phyloP scores from a whole-genome alignment of 2,113 vertebrate species.

The Gadus chalcogrammus region DNA sequence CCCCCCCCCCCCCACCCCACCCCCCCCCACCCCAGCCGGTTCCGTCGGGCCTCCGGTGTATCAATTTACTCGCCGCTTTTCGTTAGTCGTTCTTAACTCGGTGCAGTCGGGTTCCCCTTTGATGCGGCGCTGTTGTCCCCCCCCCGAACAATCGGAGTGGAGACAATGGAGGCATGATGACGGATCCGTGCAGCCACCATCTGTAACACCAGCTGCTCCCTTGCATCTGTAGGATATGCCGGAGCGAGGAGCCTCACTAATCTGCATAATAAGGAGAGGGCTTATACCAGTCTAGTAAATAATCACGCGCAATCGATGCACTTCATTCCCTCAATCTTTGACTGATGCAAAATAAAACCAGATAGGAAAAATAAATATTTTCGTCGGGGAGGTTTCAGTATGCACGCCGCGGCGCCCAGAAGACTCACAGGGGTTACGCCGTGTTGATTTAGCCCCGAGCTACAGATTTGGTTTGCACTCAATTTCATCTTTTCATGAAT shows the following conservation, averaged over 20 bases:
- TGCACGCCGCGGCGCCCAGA: constrained; percentile 69
- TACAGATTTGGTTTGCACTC: constrained; percentile 69
- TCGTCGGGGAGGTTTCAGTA: constrained; percentile 75
- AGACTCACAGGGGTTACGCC: constrained; percentile 80
- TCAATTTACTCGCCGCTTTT: constrained; percentile 78
- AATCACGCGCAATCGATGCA: constrained; percentile 96
- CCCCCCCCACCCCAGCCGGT: constrained; percentile 47
- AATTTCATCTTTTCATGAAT: constrained; percentile 72
- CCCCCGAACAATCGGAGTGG: constrained; percentile 88
- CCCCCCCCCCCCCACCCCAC: constrained; percentile 52
- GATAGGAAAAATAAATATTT: constrained; percentile 36
- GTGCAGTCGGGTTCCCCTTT: constrained; percentile 87
- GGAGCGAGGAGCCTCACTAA: constrained; percentile 95
- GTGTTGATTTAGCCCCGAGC: constrained; percentile 77
- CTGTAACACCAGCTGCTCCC: constrained; percentile 99
- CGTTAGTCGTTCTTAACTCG: constrained; percentile 80
- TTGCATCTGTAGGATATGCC: constrained; percentile 99
- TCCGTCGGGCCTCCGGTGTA: constrained; percentile 74
- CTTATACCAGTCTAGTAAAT: constrained; percentile 99
- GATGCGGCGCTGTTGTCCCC: constrained; percentile 83
- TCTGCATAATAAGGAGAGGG: constrained; percentile 99
- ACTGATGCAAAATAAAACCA: constrained; percentile 35
- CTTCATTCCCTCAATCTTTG: constrained; percentile 93
- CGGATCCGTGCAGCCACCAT: constrained; percentile 99
- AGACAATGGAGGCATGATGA: constrained; percentile 99